A percentile compares a stretch with the other conserved stretches of the same genome.
These are phyloP conservation scores for Trichonephila clavata DNA, from an alignment of 1,140 invertebrate genomes.

Conservation along the genomic window DNA sequence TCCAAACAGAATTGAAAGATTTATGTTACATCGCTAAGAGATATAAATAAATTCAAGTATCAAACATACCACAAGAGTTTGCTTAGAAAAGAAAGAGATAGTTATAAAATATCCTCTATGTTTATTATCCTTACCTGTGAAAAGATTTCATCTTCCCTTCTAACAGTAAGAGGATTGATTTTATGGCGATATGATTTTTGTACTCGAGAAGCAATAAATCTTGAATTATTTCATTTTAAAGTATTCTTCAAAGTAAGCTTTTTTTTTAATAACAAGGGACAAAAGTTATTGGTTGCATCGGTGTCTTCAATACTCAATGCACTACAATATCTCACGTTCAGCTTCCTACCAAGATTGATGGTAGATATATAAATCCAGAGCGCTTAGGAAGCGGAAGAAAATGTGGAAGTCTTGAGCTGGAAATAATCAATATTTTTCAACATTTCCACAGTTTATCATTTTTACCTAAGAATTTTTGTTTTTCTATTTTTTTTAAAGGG, in stretches of 20 bases:
- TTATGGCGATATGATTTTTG: slow-evolving; percentile 27
- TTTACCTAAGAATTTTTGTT: background rate
- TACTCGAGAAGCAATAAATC: slow-evolving; percentile 33
- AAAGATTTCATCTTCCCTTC: background rate
- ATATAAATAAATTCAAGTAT: background rate
- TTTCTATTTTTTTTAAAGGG: background rate
- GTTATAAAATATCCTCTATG: background rate
- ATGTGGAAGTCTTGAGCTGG: slow-evolving; percentile 25
- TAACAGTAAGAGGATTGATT: slow-evolving; percentile 40
- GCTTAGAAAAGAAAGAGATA: background rate
- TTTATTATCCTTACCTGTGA: slow-evolving; percentile 50
- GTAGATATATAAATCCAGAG: slow-evolving; percentile 38
- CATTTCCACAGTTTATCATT: slow-evolving; percentile 50
- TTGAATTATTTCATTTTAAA: slow-evolving; percentile 62
- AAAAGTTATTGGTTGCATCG: slow-evolving; percentile 44
- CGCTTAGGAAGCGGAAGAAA: slow-evolving; percentile 1
- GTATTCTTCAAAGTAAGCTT: background rate
- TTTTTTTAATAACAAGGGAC: slow-evolving; percentile 51
- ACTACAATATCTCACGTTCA: slow-evolving; percentile 39
- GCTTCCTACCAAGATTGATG: slow-evolving; percentile 41
- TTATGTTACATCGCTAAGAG: background rate
- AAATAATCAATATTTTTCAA: slow-evolving; percentile 44
- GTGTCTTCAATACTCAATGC: background rate
- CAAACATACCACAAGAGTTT: no score
- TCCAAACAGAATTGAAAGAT: background rate